Conservation (phyloP, 2,888 invertebrate genomes). For the Embidobia sp. region DNA sequence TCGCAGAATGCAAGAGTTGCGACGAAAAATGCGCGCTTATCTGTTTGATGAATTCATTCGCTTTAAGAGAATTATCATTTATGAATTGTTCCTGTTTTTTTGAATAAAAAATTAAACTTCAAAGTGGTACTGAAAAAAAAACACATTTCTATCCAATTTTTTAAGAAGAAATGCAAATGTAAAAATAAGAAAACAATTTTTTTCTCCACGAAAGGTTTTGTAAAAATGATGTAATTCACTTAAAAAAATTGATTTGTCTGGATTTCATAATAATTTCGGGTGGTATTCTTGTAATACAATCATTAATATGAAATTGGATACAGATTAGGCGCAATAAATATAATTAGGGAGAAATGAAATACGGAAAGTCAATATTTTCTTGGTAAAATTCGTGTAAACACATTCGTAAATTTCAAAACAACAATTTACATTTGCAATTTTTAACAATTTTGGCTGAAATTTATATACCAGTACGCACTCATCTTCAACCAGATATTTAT, state of each 20-base stretch:
- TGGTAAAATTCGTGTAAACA: constrained; percentile 13
- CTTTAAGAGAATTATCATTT: constrained; percentile 56
- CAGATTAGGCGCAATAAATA: constrained; percentile 4
- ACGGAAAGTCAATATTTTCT: constrained; percentile 9
- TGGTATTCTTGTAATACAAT: neutral
- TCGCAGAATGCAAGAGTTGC: constrained; percentile 45
- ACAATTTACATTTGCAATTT: constrained; percentile 21
- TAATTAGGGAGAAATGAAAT: constrained; percentile 11
- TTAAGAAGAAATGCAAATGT: too few relatives aligned
- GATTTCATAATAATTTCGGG: constrained; percentile 4
- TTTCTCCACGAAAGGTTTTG: too few relatives aligned
- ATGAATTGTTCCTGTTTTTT: constrained; percentile 21
- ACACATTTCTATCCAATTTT: too few relatives aligned
- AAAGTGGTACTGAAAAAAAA: too few relatives aligned
- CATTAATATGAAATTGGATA: constrained; percentile 10
- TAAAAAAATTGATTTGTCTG: neutral
- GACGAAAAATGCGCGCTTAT: constrained; percentile 57
- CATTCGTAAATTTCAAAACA: constrained; percentile 30
- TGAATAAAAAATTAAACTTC: too few relatives aligned
- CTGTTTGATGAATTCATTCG: constrained; percentile 62
- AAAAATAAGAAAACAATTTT: too few relatives aligned
- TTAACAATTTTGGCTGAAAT: constrained; percentile 9
- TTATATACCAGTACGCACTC: constrained; percentile 30
- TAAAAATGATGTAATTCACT: too few relatives aligned
- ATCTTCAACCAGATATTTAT: constrained; percentile 41